phyloP scores from a whole-genome alignment of 2,113 vertebrate genomes.

The Oncorhynchus tshawytscha region DNA sequence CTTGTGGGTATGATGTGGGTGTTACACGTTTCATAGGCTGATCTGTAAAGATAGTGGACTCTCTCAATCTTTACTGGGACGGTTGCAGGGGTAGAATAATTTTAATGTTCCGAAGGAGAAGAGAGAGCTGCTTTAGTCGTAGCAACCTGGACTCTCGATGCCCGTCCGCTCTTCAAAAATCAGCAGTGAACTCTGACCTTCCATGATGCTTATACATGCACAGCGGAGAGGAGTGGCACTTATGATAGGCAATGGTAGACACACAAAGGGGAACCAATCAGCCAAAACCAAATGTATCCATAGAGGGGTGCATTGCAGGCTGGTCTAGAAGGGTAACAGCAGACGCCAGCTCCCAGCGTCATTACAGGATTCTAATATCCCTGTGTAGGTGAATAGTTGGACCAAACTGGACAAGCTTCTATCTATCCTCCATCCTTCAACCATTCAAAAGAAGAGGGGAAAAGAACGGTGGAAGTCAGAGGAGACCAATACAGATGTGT shows the following conservation, averaged over 20 bases:
- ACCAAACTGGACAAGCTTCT: background rate
- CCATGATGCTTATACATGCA: too few relatives aligned
- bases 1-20: constrained; percentile 77
- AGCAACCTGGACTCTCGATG: too few relatives aligned
- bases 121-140: too few relatives aligned
- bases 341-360: background rate
- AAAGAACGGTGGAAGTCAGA: background rate
- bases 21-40: constrained; percentile 50
- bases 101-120: too few relatives aligned
- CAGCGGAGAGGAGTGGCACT: too few relatives aligned
- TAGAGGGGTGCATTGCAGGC: background rate
- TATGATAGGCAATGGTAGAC: too few relatives aligned
- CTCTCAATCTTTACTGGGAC: background rate
- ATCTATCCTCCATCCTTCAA: background rate
- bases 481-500: too few relatives aligned
- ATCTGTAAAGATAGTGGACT: constrained; percentile 22
- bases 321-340: background rate
- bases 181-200: too few relatives aligned
- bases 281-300: background rate
- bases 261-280: background rate
- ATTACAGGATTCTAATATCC: background rate
- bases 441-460: background rate
- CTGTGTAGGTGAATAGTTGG: background rate
- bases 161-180: too few relatives aligned
- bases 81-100: background rate